These are phyloP conservation scores for Taeniopygia guttata DNA, from an alignment of 2,797 vertebrate genomes.

Conservation along the genomic window DNA sequence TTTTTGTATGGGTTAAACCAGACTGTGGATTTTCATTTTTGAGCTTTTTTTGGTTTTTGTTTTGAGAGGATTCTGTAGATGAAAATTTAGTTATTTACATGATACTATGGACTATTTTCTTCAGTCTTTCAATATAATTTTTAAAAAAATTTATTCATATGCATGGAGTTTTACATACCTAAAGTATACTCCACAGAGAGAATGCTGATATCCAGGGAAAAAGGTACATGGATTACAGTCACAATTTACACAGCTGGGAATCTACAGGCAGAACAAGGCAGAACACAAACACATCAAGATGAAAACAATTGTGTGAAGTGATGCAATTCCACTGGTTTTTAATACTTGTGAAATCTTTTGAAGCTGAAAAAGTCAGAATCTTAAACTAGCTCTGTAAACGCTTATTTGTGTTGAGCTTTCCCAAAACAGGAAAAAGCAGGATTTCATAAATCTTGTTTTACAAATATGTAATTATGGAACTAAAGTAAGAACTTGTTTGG, in stretches of 20 bases:
- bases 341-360: background rate
- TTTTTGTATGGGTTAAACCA: background rate
- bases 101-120: background rate
- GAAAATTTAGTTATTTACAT: background rate
- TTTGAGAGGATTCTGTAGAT: background rate
- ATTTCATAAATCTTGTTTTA: background rate
- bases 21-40: background rate
- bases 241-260: background rate
- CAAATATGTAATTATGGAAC: background rate
- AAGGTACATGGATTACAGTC: background rate
- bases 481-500: background rate
- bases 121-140: background rate
- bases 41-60: background rate
- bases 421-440: background rate
- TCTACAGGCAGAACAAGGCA: background rate
- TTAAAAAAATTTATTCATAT: background rate
- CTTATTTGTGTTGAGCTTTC: background rate
- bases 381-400: background rate
- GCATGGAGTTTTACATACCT: background rate
- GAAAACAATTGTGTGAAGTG: slow-evolving; percentile 11
- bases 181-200: background rate
- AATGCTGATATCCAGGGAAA: background rate
- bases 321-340: background rate
- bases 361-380: background rate
- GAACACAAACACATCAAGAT: background rate